Conservation (phyloP, 2,113 vertebrate species). For the Cnemophilus loriae region DNA sequence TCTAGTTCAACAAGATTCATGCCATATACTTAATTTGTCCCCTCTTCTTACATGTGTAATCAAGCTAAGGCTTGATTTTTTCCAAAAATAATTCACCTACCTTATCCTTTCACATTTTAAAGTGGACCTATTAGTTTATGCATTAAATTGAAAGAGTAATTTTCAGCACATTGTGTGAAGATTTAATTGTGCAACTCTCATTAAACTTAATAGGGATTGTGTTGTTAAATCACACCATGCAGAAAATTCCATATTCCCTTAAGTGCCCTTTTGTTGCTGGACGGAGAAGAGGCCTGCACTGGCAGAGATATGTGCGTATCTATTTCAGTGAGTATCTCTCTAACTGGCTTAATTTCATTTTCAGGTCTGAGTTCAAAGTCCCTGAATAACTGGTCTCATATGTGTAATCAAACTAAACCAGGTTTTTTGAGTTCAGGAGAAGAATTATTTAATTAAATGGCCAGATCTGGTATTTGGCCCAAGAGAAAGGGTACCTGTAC, state of each 20-base stretch:
- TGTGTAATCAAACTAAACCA: background rate
- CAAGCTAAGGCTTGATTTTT: background rate
- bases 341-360: background rate
- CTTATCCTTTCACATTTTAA: background rate
- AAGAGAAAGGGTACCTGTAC: background rate
- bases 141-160: background rate
- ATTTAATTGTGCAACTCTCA: conserved; percentile 4
- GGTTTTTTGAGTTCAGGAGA: background rate
- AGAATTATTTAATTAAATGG: background rate
- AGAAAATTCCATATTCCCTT: conserved; percentile 11
- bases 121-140: background rate
- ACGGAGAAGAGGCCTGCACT: background rate
- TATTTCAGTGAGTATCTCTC: background rate
- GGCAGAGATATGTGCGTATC: fast-evolving
- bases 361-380: background rate
- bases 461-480: background rate
- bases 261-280: conserved; percentile 14
- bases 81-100: background rate
- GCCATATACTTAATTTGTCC: background rate
- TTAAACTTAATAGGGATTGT: conserved; percentile 40
- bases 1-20: background rate
- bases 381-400: background rate
- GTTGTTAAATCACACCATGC: background rate
- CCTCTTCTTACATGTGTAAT: background rate
- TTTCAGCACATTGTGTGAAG: background rate